These are phyloP conservation scores for Drosophila erecta DNA, from an alignment of 1,140 invertebrate genomes.

Conservation along the genomic window DNA sequence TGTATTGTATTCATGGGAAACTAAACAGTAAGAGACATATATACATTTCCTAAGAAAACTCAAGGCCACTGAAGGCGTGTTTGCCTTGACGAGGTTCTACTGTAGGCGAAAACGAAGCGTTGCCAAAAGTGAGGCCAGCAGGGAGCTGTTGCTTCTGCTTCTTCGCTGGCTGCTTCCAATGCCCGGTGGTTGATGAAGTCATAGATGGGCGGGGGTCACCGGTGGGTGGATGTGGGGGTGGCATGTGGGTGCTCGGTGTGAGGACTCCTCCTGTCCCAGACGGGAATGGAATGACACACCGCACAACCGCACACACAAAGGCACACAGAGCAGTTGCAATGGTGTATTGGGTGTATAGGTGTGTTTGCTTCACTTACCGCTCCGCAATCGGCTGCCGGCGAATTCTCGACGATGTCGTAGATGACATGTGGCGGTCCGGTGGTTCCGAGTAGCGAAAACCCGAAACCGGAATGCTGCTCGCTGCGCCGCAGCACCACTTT, in stretches of 20 bases:
- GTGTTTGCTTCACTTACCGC: conserved; percentile 88
- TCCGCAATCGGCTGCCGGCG: conserved; percentile 94
- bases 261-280: conserved; percentile 24
- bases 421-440: conserved; percentile 95
- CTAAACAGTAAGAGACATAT: not conserved
- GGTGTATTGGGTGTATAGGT: too few relatives aligned
- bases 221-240: conserved; percentile 1
- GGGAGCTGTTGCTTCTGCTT: conserved; percentile 22
- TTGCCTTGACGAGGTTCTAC: conserved; percentile 2
- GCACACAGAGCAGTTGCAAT: not conserved
- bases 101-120: conserved; percentile 26
- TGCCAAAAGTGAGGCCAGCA: conserved; percentile 38
- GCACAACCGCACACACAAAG: not conserved
- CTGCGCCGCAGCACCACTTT: conserved; percentile 91
- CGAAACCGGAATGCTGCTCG: conserved; percentile 91
- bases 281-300: conserved; percentile 26
- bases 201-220: conserved; percentile 21
- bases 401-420: conserved; percentile 96
- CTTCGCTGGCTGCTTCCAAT: not conserved
- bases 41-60: not conserved
- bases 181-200: conserved; percentile 48
- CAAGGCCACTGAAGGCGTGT: not conserved
- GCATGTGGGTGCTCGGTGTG: too few relatives aligned
- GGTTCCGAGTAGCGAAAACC: conserved; percentile 94
- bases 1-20: not conserved